Evolutionary conservation across 1,140 invertebrate genomes (phyloP).

Genomic region (Ylistrum balloti): DNA sequence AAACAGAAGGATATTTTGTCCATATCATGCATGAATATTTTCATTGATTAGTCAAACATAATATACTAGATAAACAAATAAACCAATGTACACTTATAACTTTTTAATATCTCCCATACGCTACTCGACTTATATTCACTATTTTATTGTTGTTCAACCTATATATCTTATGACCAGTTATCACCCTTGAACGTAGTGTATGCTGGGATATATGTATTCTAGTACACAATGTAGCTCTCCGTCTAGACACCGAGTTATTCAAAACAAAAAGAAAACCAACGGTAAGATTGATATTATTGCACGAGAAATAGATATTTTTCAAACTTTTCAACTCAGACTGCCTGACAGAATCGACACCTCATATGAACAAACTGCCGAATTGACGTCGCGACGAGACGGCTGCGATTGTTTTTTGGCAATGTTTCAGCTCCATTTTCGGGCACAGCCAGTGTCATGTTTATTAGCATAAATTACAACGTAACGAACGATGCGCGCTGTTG

Average conservation of each 20-base stretch:
- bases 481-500: no score
- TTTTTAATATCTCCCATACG: no score
- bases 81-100: no score
- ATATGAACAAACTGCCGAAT: not conserved
- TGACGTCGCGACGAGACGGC: not conserved
- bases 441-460: not conserved
- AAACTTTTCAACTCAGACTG: not conserved
- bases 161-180: not conserved
- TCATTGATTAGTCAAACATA: no score
- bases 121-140: no score
- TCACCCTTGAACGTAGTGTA: not conserved
- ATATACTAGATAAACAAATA: no score
- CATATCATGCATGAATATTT: no score
- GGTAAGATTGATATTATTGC: not conserved
- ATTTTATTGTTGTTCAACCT: no score
- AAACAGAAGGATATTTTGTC: no score
- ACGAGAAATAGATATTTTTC: not conserved
- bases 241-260: not conserved
- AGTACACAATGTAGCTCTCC: not conserved
- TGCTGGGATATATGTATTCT: not conserved
- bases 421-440: conserved; percentile 12
- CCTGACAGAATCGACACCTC: not conserved
- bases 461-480: conserved; percentile 1
- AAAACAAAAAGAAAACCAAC: not conserved
- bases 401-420: not conserved